phyloP scores from a whole-genome alignment of 2,113 vertebrate genomes.

The Pseudorectes ferrugineus region DNA sequence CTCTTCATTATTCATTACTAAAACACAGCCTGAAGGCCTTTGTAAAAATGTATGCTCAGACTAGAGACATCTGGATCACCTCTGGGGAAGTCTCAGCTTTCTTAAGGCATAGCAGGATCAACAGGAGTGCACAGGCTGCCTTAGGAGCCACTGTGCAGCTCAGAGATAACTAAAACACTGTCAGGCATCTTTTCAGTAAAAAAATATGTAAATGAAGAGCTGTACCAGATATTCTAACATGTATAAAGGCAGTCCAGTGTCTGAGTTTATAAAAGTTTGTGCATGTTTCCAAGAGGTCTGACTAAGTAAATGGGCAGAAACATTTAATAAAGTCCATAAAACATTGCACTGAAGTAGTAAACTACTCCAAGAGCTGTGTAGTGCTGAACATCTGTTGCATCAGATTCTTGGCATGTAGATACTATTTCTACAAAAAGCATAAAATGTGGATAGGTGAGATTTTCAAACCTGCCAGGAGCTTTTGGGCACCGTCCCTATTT shows the following conservation, averaged over 20 bases:
- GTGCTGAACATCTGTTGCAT: not conserved
- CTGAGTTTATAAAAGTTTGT: not conserved
- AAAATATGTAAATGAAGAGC: not conserved
- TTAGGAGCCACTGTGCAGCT: not conserved
- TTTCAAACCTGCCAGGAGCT: not conserved
- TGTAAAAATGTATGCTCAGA: not conserved
- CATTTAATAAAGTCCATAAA: not conserved
- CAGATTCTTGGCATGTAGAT: not conserved
- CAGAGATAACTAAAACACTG: not conserved
- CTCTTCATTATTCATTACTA: not conserved
- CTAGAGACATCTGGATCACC: not conserved
- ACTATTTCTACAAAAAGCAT: not conserved
- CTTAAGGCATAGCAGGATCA: not conserved
- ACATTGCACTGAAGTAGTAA: not conserved
- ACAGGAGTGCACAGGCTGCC: not conserved
- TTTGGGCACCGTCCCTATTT: not conserved
- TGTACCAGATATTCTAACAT: not conserved
- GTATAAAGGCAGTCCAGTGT: not conserved
- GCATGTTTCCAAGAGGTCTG: not conserved
- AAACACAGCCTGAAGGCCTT: not conserved
- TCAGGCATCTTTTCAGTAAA: not conserved
- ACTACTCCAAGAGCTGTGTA: not conserved
- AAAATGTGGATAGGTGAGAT: not conserved
- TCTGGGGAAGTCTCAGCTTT: not conserved
- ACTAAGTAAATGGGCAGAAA: not conserved